Evolutionary conservation across 1,140 invertebrate species (phyloP).

Genomic region (Lamellibrachia luymesi): DNA sequence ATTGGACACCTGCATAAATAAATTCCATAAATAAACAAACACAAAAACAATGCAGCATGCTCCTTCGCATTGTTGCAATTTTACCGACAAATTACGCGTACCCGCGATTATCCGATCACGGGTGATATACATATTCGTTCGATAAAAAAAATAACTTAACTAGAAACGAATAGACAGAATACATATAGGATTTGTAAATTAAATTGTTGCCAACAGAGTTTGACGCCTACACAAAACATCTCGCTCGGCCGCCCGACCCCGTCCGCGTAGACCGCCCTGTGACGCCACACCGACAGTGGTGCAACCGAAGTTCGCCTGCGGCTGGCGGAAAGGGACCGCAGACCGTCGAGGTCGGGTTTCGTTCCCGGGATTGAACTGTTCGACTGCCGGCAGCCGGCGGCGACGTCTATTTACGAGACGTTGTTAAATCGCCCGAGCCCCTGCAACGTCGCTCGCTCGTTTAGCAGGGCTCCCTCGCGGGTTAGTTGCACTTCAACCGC

Average conservation of each 20-base stretch:
- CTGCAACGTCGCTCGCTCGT: neutral
- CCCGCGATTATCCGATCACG: neutral
- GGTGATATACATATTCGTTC: neutral
- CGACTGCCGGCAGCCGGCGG: no score
- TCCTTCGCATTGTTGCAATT: neutral
- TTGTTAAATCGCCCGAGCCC: neutral
- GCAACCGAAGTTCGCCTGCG: neutral
- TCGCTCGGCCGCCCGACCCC: neutral
- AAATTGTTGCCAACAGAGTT: neutral
- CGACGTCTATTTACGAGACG: neutral
- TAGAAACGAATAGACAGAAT: no score
- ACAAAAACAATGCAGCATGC: neutral
- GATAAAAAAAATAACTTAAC: neutral
- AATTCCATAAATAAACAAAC: neutral
- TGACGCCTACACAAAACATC: neutral
- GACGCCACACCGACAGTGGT: neutral
- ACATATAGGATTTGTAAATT: neutral
- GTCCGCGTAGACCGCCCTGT: neutral
- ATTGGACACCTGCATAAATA: neutral
- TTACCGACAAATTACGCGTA: neutral
- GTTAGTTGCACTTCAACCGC: neutral
- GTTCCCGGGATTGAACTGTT: no score
- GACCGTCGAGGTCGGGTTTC: neutral
- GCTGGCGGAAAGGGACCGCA: neutral
- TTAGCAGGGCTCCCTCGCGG: neutral